Evolutionary conservation across 2,888 invertebrate species (phyloP), one percentile per base, ranked within the genome.

Genomic region (Bembecia ichneumoniformis): DNA sequence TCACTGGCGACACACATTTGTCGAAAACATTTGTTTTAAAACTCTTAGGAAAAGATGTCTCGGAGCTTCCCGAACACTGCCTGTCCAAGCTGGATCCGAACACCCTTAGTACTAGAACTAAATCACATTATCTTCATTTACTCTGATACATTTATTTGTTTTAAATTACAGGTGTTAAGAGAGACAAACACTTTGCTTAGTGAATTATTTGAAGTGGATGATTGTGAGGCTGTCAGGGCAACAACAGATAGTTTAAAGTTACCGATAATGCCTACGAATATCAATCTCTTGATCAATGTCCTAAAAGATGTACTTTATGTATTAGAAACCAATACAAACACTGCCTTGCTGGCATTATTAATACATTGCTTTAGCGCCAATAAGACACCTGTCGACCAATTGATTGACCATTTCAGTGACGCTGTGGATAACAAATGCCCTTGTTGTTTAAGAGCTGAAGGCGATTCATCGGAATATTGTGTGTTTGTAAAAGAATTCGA

Each of bases 241-340:
- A 71, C 74, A 34, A 69, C 75, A 7, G 55, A 66, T 35, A 63
- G 73, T 10, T 55, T 87, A 3, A 84, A 80, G 55, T 52, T 80
- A 10, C 87, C 82, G 0, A 66, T 86, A n/a, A 81, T 72, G 68
- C 82, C 84, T 1, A 80, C 82, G 13, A 83, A 82, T 54, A 68
- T 80, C 5, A 90, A 88, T 66, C 80, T 92, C 3, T 83, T 90
- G 35, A 86, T 89, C 52, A 90, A 91, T 63, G 89, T 89, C 1
- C 71, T 90, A 47, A 90, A 86, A 59, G 90, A 91, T 63, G 89
- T 90, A 11, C 69, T 93, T 1, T 91, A 91, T 66, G 80, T 86
- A 9, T 66, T 92, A 47, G 93, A 93, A 68, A 89, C 90, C 3
- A 90, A 90, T 65, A 90, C 92, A 5, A 92, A 92, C 59, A 88